phyloP scores from a whole-genome alignment of 2,113 vertebrate species.

The Tretioscincus oriximinensis region DNA sequence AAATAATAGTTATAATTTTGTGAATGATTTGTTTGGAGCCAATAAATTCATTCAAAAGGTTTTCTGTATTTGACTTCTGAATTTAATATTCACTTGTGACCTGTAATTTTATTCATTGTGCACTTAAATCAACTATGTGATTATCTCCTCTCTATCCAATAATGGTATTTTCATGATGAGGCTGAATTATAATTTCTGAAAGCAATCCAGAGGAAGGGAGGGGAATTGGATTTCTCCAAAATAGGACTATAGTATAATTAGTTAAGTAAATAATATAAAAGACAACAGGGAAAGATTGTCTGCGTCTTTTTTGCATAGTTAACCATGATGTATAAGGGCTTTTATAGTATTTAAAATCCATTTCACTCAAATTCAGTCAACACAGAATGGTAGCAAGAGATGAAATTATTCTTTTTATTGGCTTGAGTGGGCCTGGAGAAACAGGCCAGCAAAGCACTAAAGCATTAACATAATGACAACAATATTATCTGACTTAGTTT shows the following conservation, averaged over 20 bases:
- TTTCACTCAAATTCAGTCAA: background rate
- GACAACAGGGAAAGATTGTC: background rate
- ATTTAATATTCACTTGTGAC: background rate
- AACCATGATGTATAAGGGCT: background rate
- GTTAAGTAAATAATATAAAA: background rate
- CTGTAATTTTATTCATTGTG: background rate
- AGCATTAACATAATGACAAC: background rate
- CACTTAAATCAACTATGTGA: background rate
- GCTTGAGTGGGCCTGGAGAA: background rate
- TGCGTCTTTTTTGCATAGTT: background rate
- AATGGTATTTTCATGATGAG: background rate
- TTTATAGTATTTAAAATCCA: background rate
- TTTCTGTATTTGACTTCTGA: background rate
- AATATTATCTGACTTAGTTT: background rate
- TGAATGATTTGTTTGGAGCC: background rate
- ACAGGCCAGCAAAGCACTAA: background rate
- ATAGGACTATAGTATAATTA: background rate
- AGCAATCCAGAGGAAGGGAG: background rate
- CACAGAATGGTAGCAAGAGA: background rate
- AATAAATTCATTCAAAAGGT: background rate
- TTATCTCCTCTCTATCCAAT: background rate
- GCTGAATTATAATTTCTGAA: background rate
- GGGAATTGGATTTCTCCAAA: background rate
- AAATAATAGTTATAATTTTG: background rate
- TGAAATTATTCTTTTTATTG: slow-evolving; percentile 2